Evolutionary conservation across 2,113 vertebrate species (phyloP).

Genomic region (Perccottus glenii): DNA sequence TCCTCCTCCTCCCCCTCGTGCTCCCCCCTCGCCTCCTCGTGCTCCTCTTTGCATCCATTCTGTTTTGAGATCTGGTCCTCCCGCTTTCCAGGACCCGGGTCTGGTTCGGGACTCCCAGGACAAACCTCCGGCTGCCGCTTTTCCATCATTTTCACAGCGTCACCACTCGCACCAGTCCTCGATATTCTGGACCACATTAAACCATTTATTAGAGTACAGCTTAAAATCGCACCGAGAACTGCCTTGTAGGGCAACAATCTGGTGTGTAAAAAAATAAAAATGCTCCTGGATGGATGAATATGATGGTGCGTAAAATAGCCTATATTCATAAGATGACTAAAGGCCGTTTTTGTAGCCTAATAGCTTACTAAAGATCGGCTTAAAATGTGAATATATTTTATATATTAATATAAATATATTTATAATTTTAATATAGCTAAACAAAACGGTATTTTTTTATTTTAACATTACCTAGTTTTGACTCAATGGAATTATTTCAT

Average conservation of each 20-base stretch:
- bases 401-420: too few species aligned
- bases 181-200: slow-evolving; percentile 48
- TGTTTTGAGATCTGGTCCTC: slow-evolving; percentile 74
- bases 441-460: too few species aligned
- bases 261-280: neutral
- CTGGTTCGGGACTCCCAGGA: slow-evolving; percentile 75
- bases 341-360: too few species aligned
- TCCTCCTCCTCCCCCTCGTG: slow-evolving; percentile 62
- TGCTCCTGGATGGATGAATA: neutral
- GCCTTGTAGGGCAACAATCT: neutral
- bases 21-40: slow-evolving; percentile 76
- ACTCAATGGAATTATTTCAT: too few species aligned
- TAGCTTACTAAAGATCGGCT: too few species aligned
- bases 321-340: too few species aligned
- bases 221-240: neutral
- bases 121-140: slow-evolving; percentile 80
- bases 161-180: slow-evolving; percentile 51
- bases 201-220: slow-evolving; percentile 27
- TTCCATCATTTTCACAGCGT: slow-evolving; percentile 82
- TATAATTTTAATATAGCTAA: too few species aligned
- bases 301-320: too few species aligned
- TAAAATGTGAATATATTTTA: too few species aligned
- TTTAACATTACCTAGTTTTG: too few species aligned
- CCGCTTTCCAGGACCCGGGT: slow-evolving; percentile 67
- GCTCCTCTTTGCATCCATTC: slow-evolving; percentile 74